Conservation (phyloP, 2,888 invertebrate species). For the Julus scanicus region DNA sequence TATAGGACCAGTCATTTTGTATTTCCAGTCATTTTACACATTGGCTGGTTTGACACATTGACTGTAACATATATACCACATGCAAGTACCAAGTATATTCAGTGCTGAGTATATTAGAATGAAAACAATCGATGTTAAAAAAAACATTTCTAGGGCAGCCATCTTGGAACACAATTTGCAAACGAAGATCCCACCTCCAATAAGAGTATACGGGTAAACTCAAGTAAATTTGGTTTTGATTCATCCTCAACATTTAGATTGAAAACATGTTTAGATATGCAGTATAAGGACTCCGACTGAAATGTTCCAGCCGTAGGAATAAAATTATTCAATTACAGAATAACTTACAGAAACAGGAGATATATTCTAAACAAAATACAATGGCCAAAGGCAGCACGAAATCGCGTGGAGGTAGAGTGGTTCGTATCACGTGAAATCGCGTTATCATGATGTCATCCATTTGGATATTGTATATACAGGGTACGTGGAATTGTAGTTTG, state of each 20-base stretch:
- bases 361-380: background rate
- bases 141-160: no score
- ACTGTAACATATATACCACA: no score
- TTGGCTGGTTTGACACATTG: no score
- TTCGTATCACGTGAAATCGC: background rate
- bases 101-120: no score
- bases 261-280: no score
- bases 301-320: background rate
- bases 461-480: background rate
- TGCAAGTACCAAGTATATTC: no score
- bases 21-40: no score
- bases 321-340: constrained; percentile 3
- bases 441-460: constrained; percentile 30
- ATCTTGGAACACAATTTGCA: no score
- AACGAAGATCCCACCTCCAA: no score
- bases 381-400: background rate
- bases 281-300: background rate
- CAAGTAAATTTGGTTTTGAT: background rate
- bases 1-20: no score
- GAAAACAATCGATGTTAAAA: no score
- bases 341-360: background rate
- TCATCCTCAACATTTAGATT: background rate
- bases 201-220: no score
- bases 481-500: background rate
- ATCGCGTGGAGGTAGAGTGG: background rate